Conservation (phyloP, 2,797 vertebrate genomes). For the Eulemur mongoz region DNA sequence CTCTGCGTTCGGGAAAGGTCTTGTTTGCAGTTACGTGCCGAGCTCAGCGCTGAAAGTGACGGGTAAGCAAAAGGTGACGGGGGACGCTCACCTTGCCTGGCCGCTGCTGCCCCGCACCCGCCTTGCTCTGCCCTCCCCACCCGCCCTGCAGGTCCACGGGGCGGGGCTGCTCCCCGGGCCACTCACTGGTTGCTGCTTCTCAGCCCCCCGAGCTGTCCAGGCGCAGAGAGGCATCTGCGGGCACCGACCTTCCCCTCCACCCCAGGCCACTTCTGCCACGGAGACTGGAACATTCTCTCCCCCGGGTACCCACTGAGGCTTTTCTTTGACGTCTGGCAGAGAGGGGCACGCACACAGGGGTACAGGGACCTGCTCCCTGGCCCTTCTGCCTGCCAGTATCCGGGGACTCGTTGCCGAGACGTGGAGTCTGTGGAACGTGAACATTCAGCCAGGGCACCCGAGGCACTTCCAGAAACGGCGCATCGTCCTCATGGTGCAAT, state of each 20-base stretch:
- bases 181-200: neutral
- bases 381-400: neutral
- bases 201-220: neutral
- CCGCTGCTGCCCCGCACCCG: neutral
- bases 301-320: neutral
- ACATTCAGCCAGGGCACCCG: neutral
- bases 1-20: slow-evolving; percentile 79
- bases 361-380: neutral
- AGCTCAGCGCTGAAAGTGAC: slow-evolving; percentile 78
- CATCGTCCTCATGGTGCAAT: neutral
- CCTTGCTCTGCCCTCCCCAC: neutral
- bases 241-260: neutral
- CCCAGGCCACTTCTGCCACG: neutral
- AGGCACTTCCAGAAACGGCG: slow-evolving; percentile 1
- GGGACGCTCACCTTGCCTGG: slow-evolving; percentile 64
- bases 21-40: slow-evolving; percentile 80
- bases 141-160: neutral
- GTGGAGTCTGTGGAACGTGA: neutral
- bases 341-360: fast-evolving
- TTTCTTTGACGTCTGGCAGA: neutral
- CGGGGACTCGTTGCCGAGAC: neutral
- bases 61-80: slow-evolving; percentile 82
- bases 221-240: neutral
- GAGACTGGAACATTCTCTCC: neutral
- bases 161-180: neutral